These are phyloP conservation scores for Bubo blakistoni DNA, from an alignment of 2,113 vertebrate genomes.

Conservation along the genomic window DNA sequence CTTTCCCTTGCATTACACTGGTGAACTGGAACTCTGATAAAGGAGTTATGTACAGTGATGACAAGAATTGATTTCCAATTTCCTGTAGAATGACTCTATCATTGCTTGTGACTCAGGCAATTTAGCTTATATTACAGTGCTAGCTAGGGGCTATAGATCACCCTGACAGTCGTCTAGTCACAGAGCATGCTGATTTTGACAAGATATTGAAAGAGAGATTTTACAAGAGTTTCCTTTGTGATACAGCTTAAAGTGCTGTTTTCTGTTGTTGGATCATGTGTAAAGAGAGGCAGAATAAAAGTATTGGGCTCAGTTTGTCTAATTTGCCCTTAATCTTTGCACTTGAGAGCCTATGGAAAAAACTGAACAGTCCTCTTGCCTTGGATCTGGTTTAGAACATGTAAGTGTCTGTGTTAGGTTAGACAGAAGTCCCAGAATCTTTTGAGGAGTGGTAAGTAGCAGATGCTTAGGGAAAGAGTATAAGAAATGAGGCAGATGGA, in stretches of 20 bases:
- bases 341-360: neutral
- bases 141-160: conserved; percentile 83
- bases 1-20: conserved; percentile 46
- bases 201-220: conserved; percentile 68
- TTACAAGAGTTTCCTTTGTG: conserved; percentile 42
- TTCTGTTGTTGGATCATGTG: neutral
- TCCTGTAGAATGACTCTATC: conserved; percentile 91
- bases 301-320: neutral
- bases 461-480: neutral
- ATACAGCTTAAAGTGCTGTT: neutral
- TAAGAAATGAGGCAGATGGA: neutral
- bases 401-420: neutral
- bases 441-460: neutral
- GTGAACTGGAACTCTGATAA: conserved; percentile 77
- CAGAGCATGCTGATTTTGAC: conserved; percentile 74
- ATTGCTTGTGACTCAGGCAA: conserved; percentile 85
- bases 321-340: neutral
- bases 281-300: neutral
- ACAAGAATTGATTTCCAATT: conserved; percentile 98
- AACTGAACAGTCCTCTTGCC: neutral
- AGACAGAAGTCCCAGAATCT: neutral
- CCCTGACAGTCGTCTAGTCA: conserved; percentile 81
- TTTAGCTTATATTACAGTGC: conserved; percentile 84
- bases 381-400: neutral
- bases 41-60: conserved; percentile 84